These are phyloP conservation scores for Polydrusus tereticollis DNA, from an alignment of 2,888 invertebrate genomes.

Conservation along the genomic window DNA sequence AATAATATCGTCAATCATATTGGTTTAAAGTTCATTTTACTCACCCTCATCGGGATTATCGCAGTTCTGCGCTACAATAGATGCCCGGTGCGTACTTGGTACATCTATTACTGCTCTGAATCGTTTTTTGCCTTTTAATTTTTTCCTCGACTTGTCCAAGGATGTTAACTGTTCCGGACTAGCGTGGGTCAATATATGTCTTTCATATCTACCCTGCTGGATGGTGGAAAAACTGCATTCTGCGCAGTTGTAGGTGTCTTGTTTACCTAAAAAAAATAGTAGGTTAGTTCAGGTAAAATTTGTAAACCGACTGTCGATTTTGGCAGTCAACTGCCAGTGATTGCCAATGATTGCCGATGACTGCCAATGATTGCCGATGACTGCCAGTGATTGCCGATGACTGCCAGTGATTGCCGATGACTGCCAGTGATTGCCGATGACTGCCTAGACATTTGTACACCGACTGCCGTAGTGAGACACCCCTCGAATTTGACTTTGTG, in stretches of 20 bases:
- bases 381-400: no score
- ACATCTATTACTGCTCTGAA: constrained; percentile 24
- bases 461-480: no score
- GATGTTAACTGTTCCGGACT: constrained; percentile 8
- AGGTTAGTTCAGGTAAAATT: no score
- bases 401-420: no score
- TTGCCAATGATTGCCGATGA: no score
- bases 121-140: constrained; percentile 15
- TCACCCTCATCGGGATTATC: neutral
- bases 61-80: neutral
- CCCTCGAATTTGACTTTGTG: no score
- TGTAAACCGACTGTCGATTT: no score
- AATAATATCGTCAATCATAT: no score
- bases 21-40: neutral
- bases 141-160: neutral
- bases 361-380: no score
- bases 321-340: no score
- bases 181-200: constrained; percentile 18
- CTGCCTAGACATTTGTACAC: no score
- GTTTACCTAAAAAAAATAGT: constrained; percentile 20
- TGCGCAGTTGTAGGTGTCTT: constrained; percentile 28
- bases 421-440: no score
- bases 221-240: constrained; percentile 39
- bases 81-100: neutral
- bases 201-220: constrained; percentile 33